Base-by-base conservation (phyloP, 2,113 vertebrate species). In the Cynocephalus volans region DNA sequence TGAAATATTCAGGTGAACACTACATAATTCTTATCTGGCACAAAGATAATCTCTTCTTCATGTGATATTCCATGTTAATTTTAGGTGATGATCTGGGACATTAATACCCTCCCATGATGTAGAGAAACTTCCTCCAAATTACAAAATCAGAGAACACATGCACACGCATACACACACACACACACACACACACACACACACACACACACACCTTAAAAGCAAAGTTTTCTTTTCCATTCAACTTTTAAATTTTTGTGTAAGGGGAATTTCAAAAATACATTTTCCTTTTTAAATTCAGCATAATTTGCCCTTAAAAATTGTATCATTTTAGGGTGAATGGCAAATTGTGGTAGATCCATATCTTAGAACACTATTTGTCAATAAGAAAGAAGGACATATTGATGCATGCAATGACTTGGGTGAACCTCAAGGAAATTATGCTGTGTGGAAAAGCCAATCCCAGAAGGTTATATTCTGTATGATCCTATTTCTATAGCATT, bases 221-320 rank as follows among this genome's bases (percentile, higher is more conserved):
- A 89, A 97, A 64, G 5, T 84, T 76, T 89, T 58, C 28, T 94
- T 90, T 94, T 58, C 28, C 41, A 50, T 52, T 82, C 26, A 84
- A 31, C 33, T 80, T 95, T 64, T 85, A 69, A 82, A 31, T 52
- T 77, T 50, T 90, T 41, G 1, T 70, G 17, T 45, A 48, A 81
- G 52, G 21, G 36, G 36, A 23, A 96, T 77, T 90, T 92, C 79
- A 67, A 80, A 65, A 81, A 26, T 33, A 76, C 4, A 31, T 88
- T 88, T 67, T 33, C n/a, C 45, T 85, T 91, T 80, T 76, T 21
- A 80, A 88, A 60, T 85, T 95, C 67, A 75, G 33, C 15, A 18
- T 72, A 58, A 72, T 82, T 83, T 14, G 9, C 31, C 56, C 64
- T 82, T 83, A 80, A 91, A 95, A 92, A 56, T 7, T 19, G 14